Evolutionary conservation across 2,797 vertebrate species (phyloP).

Genomic region (Acanthurus tractus): DNA sequence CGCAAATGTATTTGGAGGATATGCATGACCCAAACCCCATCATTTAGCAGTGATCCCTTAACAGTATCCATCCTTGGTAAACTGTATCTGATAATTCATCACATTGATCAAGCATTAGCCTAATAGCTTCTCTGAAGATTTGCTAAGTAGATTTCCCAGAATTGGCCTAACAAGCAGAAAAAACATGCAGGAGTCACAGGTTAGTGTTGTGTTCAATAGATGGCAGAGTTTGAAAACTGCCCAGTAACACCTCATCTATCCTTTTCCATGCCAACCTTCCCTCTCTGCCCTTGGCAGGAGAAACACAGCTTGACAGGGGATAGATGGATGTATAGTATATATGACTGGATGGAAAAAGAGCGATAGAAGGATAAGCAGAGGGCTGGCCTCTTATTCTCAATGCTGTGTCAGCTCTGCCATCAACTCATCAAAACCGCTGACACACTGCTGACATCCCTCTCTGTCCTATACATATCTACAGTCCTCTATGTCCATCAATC

Average conservation of each 20-base stretch:
- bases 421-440: conserved; percentile 75
- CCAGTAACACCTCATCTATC: conserved; percentile 19
- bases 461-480: conserved; percentile 30
- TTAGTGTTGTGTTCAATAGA: background rate
- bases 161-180: background rate
- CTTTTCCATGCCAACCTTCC: conserved; percentile 18
- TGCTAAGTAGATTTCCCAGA: background rate
- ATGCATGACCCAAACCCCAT: background rate
- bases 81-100: too few relatives aligned
- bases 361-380: conserved; percentile 59
- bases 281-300: conserved; percentile 41
- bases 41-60: background rate
- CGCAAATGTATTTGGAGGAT: background rate
- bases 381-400: conserved; percentile 62
- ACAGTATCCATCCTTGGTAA: background rate
- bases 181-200: background rate
- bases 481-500: conserved; percentile 35
- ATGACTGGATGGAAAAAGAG: conserved; percentile 44
- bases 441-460: conserved; percentile 68
- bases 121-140: background rate
- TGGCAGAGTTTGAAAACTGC: conserved; percentile 35
- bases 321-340: conserved; percentile 48
- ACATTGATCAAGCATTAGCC: too few relatives aligned
- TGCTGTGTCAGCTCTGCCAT: conserved; percentile 74
- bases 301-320: conserved; percentile 46